A percentile compares a stretch with the other conserved stretches of the same genome.
Conservation (phyloP, 1,140 invertebrate species). For the Solen grandis region DNA sequence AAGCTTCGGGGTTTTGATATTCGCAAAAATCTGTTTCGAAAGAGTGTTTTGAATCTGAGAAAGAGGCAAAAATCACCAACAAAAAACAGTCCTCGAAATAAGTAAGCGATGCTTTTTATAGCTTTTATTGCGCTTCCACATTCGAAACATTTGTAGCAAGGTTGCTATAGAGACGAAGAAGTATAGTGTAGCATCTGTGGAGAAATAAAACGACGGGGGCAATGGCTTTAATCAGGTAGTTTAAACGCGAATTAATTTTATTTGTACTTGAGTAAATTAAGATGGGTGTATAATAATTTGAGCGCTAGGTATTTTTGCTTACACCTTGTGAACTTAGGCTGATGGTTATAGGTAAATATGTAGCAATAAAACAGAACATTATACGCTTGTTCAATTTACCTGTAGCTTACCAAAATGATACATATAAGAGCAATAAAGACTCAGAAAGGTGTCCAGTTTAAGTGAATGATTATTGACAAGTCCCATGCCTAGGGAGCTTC, state of each 20-base stretch:
- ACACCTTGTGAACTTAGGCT: slow-evolving; percentile 7
- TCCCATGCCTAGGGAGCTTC: too few species aligned
- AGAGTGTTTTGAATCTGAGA: too few species aligned
- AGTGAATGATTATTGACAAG: too few species aligned
- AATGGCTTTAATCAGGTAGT: not conserved
- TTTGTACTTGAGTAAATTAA: slow-evolving; percentile 45
- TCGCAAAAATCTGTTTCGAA: slow-evolving; percentile 42
- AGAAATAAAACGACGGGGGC: slow-evolving; percentile 26
- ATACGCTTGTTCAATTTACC: not conserved
- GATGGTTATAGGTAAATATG: not conserved
- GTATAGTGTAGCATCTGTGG: slow-evolving; percentile 11
- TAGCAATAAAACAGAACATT: not conserved
- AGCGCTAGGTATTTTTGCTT: slow-evolving; percentile 6
- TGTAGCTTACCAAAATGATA: not conserved
- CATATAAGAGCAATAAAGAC: too few species aligned
- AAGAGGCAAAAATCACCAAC: too few species aligned
- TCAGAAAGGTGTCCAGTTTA: too few species aligned
- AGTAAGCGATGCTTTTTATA: slow-evolving; percentile 14
- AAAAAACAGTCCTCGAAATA: too few species aligned
- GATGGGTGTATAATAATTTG: slow-evolving; percentile 28
- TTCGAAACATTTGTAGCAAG: slow-evolving; percentile 28
- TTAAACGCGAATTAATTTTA: slow-evolving; percentile 47
- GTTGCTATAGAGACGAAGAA: slow-evolving; percentile 35
- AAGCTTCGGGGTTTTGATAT: slow-evolving; percentile 29
- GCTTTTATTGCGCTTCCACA: slow-evolving; percentile 38